A percentile compares a stretch with the other conserved stretches of the same genome.
phyloP scores from a whole-genome alignment of 2,797 vertebrate genomes.

The Anguilla marmorata region DNA sequence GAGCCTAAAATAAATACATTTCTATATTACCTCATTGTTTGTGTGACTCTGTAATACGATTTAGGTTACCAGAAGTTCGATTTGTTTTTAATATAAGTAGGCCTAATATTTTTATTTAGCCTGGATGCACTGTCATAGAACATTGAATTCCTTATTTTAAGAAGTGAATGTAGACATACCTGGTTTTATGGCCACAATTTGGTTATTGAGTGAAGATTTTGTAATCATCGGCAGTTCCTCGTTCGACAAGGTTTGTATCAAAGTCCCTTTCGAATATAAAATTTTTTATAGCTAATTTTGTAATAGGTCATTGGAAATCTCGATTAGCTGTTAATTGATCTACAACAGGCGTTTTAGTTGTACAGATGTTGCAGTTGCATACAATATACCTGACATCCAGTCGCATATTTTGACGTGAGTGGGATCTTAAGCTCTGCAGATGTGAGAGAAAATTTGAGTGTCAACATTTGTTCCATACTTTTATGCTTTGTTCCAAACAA shows the following conservation, averaged over 20 bases:
- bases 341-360: neutral
- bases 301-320: neutral
- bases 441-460: neutral
- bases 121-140: neutral
- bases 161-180: neutral
- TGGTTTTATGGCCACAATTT: neutral
- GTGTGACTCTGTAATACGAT: constrained; percentile 48
- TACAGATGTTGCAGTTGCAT: neutral
- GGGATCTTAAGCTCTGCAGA: neutral
- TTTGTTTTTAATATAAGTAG: neutral
- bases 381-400: neutral
- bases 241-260: neutral
- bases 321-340: neutral
- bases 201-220: neutral
- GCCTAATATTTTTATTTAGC: neutral
- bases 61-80: neutral
- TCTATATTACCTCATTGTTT: constrained; percentile 43
- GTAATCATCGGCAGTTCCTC: neutral
- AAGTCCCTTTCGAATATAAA: neutral
- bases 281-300: neutral
- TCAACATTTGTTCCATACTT: neutral
- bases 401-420: neutral
- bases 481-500: neutral
- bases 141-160: neutral
- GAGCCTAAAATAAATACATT: constrained; percentile 60